Evolutionary conservation across 2,888 invertebrate species (phyloP).

Genomic region (Agrotis puta): DNA sequence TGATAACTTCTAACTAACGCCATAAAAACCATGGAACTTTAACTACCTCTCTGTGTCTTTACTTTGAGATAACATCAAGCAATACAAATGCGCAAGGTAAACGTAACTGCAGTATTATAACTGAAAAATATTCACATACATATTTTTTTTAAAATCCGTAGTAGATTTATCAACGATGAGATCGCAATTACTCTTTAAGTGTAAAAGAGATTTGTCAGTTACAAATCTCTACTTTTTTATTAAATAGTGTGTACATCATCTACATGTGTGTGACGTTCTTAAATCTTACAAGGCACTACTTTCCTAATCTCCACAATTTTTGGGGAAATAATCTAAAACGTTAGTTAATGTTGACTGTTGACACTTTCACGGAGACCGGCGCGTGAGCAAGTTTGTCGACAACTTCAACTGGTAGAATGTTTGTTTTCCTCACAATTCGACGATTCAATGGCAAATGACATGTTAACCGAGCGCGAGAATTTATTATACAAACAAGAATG

Average conservation of each 20-base stretch:
- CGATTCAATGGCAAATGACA: conserved; percentile 43
- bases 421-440: conserved; percentile 48
- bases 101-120: neutral
- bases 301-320: conserved; percentile 53
- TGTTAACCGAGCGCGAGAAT: conserved; percentile 35
- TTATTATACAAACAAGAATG: conserved; percentile 46
- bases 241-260: too few relatives aligned
- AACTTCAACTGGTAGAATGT: conserved; percentile 53
- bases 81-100: neutral
- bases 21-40: neutral
- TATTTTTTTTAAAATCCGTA: too few relatives aligned
- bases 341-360: conserved; percentile 51
- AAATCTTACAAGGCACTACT: conserved; percentile 67
- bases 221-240: too few relatives aligned
- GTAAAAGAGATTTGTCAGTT: too few relatives aligned
- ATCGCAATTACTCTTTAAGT: too few relatives aligned
- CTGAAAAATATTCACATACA: neutral
- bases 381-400: conserved; percentile 54
- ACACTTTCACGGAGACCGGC: conserved; percentile 49
- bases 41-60: neutral
- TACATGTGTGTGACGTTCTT: neutral
- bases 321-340: conserved; percentile 33
- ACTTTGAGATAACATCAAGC: neutral
- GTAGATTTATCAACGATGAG: too few relatives aligned
- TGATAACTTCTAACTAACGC: too few relatives aligned